These are phyloP conservation scores for Ginglymostoma cirratum DNA, from an alignment of 2,113 vertebrate genomes.

Conservation along the genomic window DNA sequence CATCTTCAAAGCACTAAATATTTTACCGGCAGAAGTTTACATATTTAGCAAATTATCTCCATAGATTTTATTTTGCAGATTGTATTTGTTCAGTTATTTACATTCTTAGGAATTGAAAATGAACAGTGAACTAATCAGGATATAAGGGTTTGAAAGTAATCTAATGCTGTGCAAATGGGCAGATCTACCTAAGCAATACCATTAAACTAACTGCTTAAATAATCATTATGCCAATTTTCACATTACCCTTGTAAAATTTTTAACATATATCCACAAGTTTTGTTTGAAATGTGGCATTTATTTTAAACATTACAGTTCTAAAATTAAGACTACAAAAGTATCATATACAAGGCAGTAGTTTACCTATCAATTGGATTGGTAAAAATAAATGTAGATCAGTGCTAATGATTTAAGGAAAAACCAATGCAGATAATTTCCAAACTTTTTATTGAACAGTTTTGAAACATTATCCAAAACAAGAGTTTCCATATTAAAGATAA, in stretches of 20 bases:
- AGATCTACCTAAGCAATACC: not conserved
- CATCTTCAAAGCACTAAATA: not conserved
- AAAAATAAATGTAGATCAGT: constrained; percentile 17
- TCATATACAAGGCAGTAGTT: not conserved
- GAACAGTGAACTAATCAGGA: not conserved
- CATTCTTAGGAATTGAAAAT: not conserved
- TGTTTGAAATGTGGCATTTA: constrained; percentile 31
- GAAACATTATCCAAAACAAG: constrained; percentile 59
- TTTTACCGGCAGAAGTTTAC: not conserved
- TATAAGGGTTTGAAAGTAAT: not conserved
- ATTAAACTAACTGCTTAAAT: not conserved
- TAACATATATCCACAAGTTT: not conserved
- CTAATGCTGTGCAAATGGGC: not conserved
- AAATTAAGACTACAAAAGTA: constrained; percentile 3
- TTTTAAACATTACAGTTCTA: constrained; percentile 27
- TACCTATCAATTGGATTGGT: not conserved
- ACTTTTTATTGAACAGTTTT: constrained; percentile 64
- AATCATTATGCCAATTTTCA: not conserved
- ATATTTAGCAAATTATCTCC: not conserved
- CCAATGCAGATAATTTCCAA: constrained; percentile 48
- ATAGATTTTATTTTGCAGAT: not conserved
- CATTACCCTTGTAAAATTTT: not conserved
- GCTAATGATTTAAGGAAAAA: constrained; percentile 34
- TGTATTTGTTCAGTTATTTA: not conserved
- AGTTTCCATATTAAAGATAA: constrained; percentile 56